Conservation (phyloP, 2,888 invertebrate genomes). For the Sminthurinus aureus region DNA sequence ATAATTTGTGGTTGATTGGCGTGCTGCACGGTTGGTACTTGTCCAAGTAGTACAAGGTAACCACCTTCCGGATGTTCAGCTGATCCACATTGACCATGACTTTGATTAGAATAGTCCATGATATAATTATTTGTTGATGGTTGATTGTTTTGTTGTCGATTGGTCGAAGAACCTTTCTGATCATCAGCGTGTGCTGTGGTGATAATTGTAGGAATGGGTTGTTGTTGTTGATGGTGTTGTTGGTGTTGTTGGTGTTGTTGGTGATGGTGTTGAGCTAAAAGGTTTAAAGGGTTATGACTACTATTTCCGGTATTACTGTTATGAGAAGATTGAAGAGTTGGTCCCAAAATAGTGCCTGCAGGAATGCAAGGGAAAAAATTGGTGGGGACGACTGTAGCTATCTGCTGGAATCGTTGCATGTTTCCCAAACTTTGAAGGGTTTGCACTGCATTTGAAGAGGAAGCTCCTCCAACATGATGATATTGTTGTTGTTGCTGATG, state of each 20-base stretch:
- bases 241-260: constrained; percentile 48
- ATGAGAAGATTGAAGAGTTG: constrained; percentile 63
- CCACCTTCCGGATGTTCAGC: constrained; percentile 27
- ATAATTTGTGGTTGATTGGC: constrained; percentile 52
- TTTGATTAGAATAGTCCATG: constrained; percentile 37
- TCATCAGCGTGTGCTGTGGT: constrained; percentile 61
- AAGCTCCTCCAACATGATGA: constrained; percentile 29
- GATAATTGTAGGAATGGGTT: constrained; percentile 61
- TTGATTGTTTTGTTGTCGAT: constrained; percentile 43
- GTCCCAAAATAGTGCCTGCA: constrained; percentile 70
- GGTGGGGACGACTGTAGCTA: constrained; percentile 59
- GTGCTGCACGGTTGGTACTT: constrained; percentile 22
- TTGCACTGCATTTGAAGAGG: constrained; percentile 44
- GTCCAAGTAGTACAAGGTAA: constrained; percentile 36
- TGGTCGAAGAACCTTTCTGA: constrained; percentile 11
- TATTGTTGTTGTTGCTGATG: constrained; percentile 30
- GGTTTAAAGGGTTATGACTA: constrained; percentile 45
- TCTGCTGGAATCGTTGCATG: constrained; percentile 57
- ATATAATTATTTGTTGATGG: constrained; percentile 23
- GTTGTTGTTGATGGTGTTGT: constrained; percentile 58
- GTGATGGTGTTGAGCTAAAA: constrained; percentile 65
- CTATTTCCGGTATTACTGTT: constrained; percentile 39
- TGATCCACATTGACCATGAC: constrained; percentile 19
- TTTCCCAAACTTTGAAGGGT: constrained; percentile 53
- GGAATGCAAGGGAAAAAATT: constrained; percentile 65